Conservation (phyloP, 2,888 invertebrate species). For the Vanessa cardui region DNA sequence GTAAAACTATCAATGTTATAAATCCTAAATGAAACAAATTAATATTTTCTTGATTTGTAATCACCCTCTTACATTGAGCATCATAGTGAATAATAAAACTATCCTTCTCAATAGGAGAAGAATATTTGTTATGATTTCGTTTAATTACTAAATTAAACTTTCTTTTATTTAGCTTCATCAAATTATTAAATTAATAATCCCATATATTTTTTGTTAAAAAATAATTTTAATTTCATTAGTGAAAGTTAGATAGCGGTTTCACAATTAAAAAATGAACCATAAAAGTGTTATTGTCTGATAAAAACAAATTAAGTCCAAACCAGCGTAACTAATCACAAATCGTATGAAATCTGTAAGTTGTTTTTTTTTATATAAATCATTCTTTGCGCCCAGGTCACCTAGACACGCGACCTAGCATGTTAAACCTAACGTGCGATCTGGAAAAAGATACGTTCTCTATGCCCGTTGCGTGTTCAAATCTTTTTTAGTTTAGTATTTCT, state of each 20-base stretch:
- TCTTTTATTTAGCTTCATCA: neutral
- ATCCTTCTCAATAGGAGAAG: no score
- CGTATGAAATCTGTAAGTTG: neutral
- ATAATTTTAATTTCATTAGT: conserved; percentile 1
- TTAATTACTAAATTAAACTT: neutral
- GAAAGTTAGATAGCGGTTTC: conserved; percentile 7
- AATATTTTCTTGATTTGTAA: no score
- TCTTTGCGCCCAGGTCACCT: conserved; percentile 40
- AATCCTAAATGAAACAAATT: no score
- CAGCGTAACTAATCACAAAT: conserved; percentile 21
- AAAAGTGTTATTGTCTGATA: conserved; percentile 4
- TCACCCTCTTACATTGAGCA: no score
- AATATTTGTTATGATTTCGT: no score
- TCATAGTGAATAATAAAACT: no score
- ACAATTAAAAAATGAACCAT: conserved; percentile 8
- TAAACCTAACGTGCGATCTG: conserved; percentile 42
- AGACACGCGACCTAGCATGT: conserved; percentile 50
- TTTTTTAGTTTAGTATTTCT: conserved; percentile 23
- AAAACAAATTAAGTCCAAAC: conserved; percentile 11
- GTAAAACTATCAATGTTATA: no score
- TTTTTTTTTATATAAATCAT: conserved; percentile 3
- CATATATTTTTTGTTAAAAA: neutral
- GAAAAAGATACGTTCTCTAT: conserved; percentile 41
- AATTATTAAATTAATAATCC: neutral
- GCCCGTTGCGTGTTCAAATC: conserved; percentile 31